phyloP scores from a whole-genome alignment of 2,888 invertebrate species.

The Biston stratarius region DNA sequence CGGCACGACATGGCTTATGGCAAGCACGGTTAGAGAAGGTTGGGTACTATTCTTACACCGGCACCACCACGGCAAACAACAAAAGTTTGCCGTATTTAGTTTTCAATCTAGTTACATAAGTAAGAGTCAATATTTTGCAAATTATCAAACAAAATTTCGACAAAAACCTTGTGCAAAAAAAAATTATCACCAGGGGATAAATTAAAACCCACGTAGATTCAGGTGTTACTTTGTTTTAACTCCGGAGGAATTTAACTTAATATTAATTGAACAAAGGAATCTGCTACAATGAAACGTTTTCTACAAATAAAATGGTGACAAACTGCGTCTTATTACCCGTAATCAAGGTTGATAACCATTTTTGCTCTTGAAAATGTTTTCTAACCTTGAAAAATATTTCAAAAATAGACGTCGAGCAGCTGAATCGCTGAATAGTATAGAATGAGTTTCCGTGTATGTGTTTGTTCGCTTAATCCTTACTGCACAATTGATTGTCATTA shows the following conservation, averaged over 20 bases:
- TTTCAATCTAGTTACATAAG: too few relatives aligned
- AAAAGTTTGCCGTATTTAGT: too few relatives aligned
- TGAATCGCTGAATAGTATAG: too few relatives aligned
- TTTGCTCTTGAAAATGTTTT: neutral
- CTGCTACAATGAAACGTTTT: constrained; percentile 1
- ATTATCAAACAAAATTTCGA: neutral
- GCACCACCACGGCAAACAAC: too few relatives aligned
- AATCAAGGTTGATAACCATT: constrained; percentile 1
- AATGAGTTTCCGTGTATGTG: too few relatives aligned
- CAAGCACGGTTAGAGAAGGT: too few relatives aligned
- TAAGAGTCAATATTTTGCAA: neutral
- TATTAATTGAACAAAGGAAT: neutral
- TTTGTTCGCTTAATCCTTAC: too few relatives aligned
- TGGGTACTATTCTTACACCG: too few relatives aligned
- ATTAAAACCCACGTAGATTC: constrained; percentile 2
- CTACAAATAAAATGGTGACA: neutral
- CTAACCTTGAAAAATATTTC: too few relatives aligned
- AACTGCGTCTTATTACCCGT: constrained; percentile 4
- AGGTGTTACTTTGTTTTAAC: constrained; percentile 13
- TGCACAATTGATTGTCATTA: too few relatives aligned
- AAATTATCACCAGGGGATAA: constrained; percentile 6
- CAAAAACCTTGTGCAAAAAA: neutral
- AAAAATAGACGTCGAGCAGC: too few relatives aligned
- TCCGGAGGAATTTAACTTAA: neutral
- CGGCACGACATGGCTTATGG: too few relatives aligned